Evolutionary conservation across 1,140 invertebrate genomes (phyloP), one percentile per base, ranked within the genome.

Genomic region (Harpegnathos saltator): DNA sequence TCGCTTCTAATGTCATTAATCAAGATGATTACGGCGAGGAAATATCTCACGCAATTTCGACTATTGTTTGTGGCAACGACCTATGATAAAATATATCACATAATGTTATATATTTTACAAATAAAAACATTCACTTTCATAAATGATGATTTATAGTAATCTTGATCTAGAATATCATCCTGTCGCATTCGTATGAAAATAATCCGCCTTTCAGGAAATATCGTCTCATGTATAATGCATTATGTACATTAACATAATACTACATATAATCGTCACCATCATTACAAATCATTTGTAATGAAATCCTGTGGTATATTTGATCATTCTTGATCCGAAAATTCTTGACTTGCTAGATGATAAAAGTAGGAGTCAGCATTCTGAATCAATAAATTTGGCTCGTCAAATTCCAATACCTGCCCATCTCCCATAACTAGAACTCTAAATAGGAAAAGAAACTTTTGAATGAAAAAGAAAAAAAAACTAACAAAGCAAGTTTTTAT

Each of bases 351-450:
- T 89, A 99, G 95, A 61, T 95, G 92, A 91, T 97, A 96, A 90
- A 98, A 98, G 85, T 97, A 92, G 0, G 97, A 97, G 48, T 95
- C 89, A 4, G 94, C 93, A 92, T 98, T 95, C 26, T 96, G 90
- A 12, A 98, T 94, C 56, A 99, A 94, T 72, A 95, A 94, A 85
- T 96, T 94, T 0, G 98, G 98, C 59, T 96, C 95, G 75, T 97
- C 97, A 90, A 98, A 97, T 93, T 99, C 98, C 17, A 96, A 93
- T 26, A 98, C 95, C 84, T 96, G 92, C 3, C 98, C 98, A 82
- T 96, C 95, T 71, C 95, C 96, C 95, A 99, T 96, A 0, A 98
- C 97, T 38, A 99, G 90, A 54, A 98, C 97, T 89, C 96, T 95
- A 84, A 81, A 93, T 91, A 82, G 90, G 85, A 74, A 71, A 83